phyloP scores from a whole-genome alignment of 2,113 vertebrate species.

The Mastomys coucha region DNA sequence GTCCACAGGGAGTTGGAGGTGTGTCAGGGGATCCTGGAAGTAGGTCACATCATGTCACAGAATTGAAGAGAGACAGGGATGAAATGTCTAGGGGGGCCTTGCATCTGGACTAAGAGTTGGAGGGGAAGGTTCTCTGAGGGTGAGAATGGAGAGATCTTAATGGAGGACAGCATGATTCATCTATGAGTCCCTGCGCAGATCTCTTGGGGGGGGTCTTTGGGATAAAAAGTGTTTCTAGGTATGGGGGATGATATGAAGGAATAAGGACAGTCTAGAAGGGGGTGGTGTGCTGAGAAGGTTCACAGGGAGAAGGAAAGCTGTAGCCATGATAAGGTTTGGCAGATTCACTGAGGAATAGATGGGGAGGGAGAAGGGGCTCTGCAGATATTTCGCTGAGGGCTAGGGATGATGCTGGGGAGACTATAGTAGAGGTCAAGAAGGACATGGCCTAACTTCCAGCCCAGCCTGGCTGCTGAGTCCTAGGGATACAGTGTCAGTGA shows the following conservation, averaged over 20 bases:
- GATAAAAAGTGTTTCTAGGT: background rate
- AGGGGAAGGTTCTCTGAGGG: background rate
- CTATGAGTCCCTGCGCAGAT: background rate
- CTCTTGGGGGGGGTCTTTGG: background rate
- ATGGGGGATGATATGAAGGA: background rate
- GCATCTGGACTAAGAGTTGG: background rate
- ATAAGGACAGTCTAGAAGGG: background rate
- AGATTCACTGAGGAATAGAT: background rate
- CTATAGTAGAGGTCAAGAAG: background rate
- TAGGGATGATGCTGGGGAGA: background rate
- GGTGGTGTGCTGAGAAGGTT: background rate
- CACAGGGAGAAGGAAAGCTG: background rate
- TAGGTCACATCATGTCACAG: background rate
- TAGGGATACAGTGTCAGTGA: background rate
- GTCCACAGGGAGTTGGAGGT: background rate
- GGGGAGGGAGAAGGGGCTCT: background rate
- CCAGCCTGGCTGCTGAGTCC: background rate
- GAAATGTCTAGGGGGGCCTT: background rate
- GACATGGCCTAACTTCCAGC: no score
- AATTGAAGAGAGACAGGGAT: background rate
- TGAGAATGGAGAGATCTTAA: background rate
- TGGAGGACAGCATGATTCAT: background rate
- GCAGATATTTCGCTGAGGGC: background rate
- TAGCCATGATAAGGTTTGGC: background rate
- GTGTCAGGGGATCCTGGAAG: background rate